Evolutionary conservation across 2,888 invertebrate genomes (phyloP), one percentile per base, ranked within the genome.

Genomic region (Drosophila yooni): DNA sequence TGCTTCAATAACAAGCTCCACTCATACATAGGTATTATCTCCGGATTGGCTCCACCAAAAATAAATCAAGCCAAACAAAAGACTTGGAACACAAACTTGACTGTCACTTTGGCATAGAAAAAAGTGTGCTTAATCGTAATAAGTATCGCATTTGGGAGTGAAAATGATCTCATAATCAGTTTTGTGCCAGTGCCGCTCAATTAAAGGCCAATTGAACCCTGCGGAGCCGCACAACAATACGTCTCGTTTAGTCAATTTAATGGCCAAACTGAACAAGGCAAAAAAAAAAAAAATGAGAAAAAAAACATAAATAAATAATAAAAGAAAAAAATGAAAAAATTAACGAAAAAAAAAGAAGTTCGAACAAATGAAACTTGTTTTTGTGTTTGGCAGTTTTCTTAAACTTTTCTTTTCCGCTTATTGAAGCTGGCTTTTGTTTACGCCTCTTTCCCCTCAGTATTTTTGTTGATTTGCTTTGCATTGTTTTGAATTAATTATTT

Each of bases 401-500:
- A 52, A 61, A 74, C 82, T 83, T 89, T 83, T 83, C 83, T 72
- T 87, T 84, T 61, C 64, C 48, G 62, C 52, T 75, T 51, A 53
- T 58, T 75, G 33, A 50, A 64, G 70, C 67, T 66, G 82, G 70
- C 78, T 50, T 29, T 53, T 68, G 11, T 63, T 54, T n/a, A 48
- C n/a, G 10, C 3, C 34, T 33, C 11, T 10, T 46, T 3, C 11
- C 11, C 27, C 11, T 38, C 8, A 38, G 21, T 33, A 40, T 62
- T 68, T 66, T 61, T 67, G 53, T 62, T 81, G 67, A 60, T 81
- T 77, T 77, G 64, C 81, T 74, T 71, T 71, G 81, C 90, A 88
- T 88, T 90, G 89, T 84, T 90, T 84, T 82, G 86, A 88, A 85
- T 85, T 90, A 90, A 85, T 85, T 90, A 85, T 86, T 90, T 83